Percentiles rank a stretch among this genome's conserved stretches.
phyloP scores from a whole-genome alignment of 2,888 invertebrate genomes.

The Drosophila longiperda region DNA sequence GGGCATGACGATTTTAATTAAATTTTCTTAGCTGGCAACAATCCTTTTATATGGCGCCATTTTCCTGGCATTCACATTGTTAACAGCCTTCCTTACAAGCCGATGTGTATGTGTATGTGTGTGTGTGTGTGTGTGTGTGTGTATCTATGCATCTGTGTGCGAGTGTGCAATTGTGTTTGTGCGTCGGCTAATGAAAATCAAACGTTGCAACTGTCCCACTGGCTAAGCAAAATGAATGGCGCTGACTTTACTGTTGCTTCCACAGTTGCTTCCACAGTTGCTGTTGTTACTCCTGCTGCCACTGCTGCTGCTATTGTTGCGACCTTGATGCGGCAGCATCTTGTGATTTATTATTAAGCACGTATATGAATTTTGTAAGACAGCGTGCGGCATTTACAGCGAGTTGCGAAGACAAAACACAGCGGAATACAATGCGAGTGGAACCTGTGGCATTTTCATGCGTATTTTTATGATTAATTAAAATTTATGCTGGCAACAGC shows the following conservation, averaged over 20 bases:
- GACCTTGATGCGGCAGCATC: conserved; percentile 58
- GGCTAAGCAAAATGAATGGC: conserved; percentile 54
- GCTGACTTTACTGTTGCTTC: conserved; percentile 20
- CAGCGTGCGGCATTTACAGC: conserved; percentile 47
- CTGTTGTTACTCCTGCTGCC: conserved; percentile 13
- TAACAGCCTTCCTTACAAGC: conserved; percentile 21
- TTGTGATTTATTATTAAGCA: conserved; percentile 80
- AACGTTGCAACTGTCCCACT: conserved; percentile 56
- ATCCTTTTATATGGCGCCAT: conserved; percentile 76
- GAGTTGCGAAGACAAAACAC: conserved; percentile 5
- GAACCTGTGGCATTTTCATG: conserved; percentile 74
- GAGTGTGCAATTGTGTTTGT: conserved; percentile 23
- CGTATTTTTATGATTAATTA: conserved; percentile 78
- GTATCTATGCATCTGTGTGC: conserved; percentile 2
- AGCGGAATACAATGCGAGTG: conserved; percentile 19
- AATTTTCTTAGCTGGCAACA: conserved; percentile 73
- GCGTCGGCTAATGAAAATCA: conserved; percentile 60
- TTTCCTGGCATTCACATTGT: conserved; percentile 47
- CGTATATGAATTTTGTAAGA: conserved; percentile 72
- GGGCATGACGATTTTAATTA: conserved; percentile 70
- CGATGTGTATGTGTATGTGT: conserved; percentile 22
- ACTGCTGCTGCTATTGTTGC: conserved; percentile 14
- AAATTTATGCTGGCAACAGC: conserved; percentile 65
- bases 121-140: conserved; percentile 5
- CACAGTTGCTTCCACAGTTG: neutral